Conservation (phyloP, 2,888 invertebrate species). For the Tipula confusa region DNA sequence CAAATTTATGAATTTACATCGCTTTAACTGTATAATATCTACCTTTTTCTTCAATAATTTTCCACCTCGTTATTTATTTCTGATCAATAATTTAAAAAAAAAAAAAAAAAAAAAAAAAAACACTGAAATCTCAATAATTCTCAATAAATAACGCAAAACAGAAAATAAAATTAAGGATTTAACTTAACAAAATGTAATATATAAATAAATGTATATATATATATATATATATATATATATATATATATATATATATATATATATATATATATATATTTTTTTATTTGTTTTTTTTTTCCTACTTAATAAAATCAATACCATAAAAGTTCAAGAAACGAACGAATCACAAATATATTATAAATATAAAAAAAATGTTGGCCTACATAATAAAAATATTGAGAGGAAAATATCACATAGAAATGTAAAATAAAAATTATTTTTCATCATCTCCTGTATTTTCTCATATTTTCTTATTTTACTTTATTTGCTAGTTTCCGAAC, state of each 20-base stretch:
- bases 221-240: background rate
- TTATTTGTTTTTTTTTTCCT: background rate
- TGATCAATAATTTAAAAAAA: background rate
- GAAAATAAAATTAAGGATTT: background rate
- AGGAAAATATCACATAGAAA: background rate
- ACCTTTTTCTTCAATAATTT: background rate
- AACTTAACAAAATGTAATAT: too few species aligned
- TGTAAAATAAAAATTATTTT: background rate
- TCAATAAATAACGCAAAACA: slow-evolving; percentile 9
- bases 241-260: background rate
- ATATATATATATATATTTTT: background rate
- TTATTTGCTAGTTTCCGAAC: background rate
- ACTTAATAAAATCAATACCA: background rate
- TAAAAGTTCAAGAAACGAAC: slow-evolving; percentile 25
- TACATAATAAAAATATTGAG: background rate
- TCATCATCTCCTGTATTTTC: background rate
- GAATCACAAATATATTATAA: background rate
- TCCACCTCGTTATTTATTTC: slow-evolving; percentile 9
- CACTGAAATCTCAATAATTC: slow-evolving; percentile 20
- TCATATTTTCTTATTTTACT: background rate
- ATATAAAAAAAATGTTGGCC: background rate
- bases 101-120: too few species aligned
- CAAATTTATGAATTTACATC: background rate
- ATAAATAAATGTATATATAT: background rate
- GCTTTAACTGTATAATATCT: background rate